phyloP scores from a whole-genome alignment of 2,113 vertebrate species.

The Hydrolagus affinis region DNA sequence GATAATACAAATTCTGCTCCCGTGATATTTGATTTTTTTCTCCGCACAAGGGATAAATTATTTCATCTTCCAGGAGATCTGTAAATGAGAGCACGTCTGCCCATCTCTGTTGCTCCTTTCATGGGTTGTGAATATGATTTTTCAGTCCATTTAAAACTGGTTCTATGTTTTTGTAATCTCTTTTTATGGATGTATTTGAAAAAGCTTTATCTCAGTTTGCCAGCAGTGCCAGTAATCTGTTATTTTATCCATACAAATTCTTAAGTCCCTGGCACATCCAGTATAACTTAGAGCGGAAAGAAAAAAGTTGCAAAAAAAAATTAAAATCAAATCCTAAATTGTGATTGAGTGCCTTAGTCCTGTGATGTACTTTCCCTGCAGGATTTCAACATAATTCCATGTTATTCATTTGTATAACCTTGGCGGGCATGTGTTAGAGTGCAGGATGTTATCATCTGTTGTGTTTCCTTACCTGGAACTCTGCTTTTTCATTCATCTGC shows the following conservation, averaged over 20 bases:
- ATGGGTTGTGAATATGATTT: conserved; percentile 30
- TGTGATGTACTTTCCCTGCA: not conserved
- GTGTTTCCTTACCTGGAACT: not conserved
- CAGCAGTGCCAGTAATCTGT: conserved; percentile 27
- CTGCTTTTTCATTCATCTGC: not conserved
- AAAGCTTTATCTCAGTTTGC: conserved; percentile 32
- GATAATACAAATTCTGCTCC: conserved; percentile 25
- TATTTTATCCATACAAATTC: conserved; percentile 32
- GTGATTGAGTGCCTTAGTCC: conserved; percentile 6
- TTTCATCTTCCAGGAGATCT: conserved; percentile 26
- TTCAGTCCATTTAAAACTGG: conserved; percentile 30
- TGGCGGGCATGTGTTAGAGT: not conserved
- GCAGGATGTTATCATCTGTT: not conserved
- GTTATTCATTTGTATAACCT: conserved; percentile 16
- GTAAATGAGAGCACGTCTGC: conserved; percentile 23
- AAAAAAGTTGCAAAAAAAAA: conserved; percentile 17
- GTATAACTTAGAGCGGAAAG: not conserved
- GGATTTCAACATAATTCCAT: conserved; percentile 20
- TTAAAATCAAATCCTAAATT: conserved; percentile 29
- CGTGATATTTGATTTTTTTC: conserved; percentile 20
- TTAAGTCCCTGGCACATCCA: conserved; percentile 22
- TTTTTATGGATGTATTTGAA: conserved; percentile 32
- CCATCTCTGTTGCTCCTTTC: conserved; percentile 26
- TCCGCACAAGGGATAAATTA: conserved; percentile 24
- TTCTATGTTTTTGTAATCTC: conserved; percentile 31